Conservation (phyloP, 2,888 invertebrate genomes). For the Mimumesa dahlbomi region DNA sequence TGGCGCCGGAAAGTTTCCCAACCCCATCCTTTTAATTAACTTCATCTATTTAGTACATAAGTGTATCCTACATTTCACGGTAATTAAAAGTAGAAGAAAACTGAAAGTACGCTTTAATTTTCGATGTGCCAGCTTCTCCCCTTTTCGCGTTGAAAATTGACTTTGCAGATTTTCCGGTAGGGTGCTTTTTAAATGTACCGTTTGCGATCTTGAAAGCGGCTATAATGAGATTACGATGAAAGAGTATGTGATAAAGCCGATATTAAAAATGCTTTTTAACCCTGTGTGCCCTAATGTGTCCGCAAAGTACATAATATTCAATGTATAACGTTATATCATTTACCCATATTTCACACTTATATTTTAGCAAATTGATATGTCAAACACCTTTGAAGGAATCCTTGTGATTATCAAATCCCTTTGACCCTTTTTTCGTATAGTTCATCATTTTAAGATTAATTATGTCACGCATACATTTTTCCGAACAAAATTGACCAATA, state of each 20-base stretch:
- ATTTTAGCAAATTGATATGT: neutral
- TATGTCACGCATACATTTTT: too few relatives aligned
- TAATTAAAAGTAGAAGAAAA: too few relatives aligned
- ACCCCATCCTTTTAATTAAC: too few relatives aligned
- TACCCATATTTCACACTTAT: neutral
- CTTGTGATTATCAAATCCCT: too few relatives aligned
- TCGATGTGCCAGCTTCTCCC: neutral
- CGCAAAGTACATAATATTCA: slow-evolving; percentile 14
- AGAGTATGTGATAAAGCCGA: slow-evolving; percentile 7
- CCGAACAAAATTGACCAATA: too few relatives aligned
- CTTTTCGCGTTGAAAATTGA: neutral
- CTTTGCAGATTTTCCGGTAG: neutral
- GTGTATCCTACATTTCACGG: too few relatives aligned
- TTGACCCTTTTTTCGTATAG: too few relatives aligned
- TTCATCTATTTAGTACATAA: too few relatives aligned
- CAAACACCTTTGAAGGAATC: too few relatives aligned
- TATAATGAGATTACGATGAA: slow-evolving; percentile 17
- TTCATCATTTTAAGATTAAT: too few relatives aligned
- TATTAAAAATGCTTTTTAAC: slow-evolving; percentile 23
- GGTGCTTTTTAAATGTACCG: slow-evolving; percentile 5
- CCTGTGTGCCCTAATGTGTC: neutral
- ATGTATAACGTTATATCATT: slow-evolving; percentile 2
- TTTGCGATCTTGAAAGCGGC: slow-evolving; percentile 20
- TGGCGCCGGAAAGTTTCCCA: too few relatives aligned
- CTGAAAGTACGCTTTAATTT: too few relatives aligned